Conservation (phyloP, 2,797 vertebrate species). For the Sphenodon punctatus region DNA sequence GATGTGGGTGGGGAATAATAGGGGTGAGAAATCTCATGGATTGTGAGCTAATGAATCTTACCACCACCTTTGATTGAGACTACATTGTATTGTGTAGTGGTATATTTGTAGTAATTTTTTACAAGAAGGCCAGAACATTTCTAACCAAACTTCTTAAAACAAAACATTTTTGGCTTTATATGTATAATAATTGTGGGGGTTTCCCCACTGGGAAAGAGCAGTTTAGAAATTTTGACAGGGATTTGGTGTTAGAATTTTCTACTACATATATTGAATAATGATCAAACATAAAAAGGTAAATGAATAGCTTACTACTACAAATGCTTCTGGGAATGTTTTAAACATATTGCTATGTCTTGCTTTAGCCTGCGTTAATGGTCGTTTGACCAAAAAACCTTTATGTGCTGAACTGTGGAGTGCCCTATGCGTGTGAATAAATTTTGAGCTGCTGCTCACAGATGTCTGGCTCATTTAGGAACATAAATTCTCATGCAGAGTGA, state of each 20-base stretch:
- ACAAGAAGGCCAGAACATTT: neutral
- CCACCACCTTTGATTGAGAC: neutral
- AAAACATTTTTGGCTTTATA: fast-evolving
- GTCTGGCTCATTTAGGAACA: slow-evolving; percentile 47
- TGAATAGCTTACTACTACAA: slow-evolving; percentile 18
- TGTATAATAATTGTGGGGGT: neutral
- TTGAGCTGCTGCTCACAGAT: slow-evolving; percentile 40
- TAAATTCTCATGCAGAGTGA: no score
- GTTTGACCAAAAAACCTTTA: slow-evolving; percentile 49
- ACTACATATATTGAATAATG: neutral
- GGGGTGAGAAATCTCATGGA: neutral
- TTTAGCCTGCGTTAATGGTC: slow-evolving; percentile 9
- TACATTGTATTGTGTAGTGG: neutral
- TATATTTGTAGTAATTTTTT: neutral
- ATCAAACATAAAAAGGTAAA: slow-evolving; percentile 13
- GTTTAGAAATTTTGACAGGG: no score
- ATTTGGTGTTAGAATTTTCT: neutral
- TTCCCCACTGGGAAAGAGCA: no score
- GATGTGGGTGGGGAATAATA: no score
- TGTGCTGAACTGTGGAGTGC: slow-evolving; percentile 49
- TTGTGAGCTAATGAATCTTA: neutral
- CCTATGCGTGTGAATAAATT: slow-evolving; percentile 40
- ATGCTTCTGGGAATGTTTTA: slow-evolving; percentile 11
- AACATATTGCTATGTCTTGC: slow-evolving; percentile 21
- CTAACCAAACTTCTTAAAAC: neutral